These are phyloP conservation scores for Neogale vison DNA, from an alignment of 2,113 vertebrate species.

Conservation along the genomic window DNA sequence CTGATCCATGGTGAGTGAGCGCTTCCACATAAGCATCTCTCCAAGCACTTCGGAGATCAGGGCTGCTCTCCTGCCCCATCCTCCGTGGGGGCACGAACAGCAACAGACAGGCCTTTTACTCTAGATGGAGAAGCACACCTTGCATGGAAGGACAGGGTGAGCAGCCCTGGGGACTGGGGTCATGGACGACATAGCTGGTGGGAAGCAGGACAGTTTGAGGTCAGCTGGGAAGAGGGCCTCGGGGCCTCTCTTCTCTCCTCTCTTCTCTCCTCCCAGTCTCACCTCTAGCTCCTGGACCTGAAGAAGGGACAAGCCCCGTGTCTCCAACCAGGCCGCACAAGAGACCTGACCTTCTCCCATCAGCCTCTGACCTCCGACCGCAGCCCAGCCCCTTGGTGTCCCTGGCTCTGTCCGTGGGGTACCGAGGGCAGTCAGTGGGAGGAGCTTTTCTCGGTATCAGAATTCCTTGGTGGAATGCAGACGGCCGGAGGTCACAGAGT, in stretches of 20 bases:
- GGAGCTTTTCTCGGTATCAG: neutral
- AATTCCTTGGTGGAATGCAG: slow-evolving; percentile 55
- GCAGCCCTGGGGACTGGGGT: neutral
- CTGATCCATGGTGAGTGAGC: too few species aligned
- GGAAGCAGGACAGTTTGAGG: neutral
- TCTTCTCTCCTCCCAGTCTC: neutral
- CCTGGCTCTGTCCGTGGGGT: neutral
- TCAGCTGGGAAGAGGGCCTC: neutral
- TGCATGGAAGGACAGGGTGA: neutral
- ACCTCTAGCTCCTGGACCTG: neutral
- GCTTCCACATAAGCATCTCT: neutral
- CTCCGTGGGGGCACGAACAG: neutral
- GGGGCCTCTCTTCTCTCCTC: neutral
- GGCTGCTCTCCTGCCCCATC: neutral
- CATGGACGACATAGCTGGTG: neutral
- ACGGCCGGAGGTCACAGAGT: slow-evolving; percentile 36
- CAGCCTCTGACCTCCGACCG: neutral
- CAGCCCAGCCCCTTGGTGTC: neutral
- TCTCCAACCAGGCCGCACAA: neutral
- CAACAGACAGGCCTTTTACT: neutral
- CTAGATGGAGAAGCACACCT: neutral
- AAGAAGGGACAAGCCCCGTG: neutral
- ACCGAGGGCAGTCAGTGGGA: neutral
- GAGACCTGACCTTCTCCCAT: neutral
- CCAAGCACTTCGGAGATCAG: neutral